These are phyloP conservation scores for Cygnus atratus DNA, from an alignment of 2,113 vertebrate species.

Conservation along the genomic window DNA sequence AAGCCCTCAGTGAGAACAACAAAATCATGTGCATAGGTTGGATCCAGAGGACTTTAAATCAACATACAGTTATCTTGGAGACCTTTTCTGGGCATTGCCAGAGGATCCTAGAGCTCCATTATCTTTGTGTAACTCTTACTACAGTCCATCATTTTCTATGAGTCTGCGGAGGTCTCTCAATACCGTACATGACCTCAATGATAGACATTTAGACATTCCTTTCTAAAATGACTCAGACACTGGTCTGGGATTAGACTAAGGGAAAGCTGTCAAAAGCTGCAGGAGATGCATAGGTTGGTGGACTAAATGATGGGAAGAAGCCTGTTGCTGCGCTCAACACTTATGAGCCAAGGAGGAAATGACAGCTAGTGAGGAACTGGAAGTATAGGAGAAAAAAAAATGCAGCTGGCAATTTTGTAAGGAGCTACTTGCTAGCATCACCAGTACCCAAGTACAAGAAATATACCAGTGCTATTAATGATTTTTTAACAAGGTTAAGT, in stretches of 20 bases:
- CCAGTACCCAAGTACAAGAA: neutral
- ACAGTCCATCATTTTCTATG: neutral
- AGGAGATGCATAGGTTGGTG: neutral
- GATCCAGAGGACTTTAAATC: neutral
- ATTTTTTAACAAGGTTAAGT: neutral
- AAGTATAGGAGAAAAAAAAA: neutral
- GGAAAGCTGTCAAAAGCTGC: neutral
- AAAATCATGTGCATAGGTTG: neutral
- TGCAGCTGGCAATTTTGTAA: neutral
- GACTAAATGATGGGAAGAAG: neutral
- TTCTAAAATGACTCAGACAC: neutral
- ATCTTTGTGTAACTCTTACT: neutral
- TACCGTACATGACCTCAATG: neutral
- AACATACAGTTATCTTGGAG: neutral
- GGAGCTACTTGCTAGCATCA: neutral
- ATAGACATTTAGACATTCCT: neutral
- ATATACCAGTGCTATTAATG: neutral
- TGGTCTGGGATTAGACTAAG: neutral
- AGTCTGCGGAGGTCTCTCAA: neutral
- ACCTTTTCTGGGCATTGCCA: neutral
- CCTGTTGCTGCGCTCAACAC: neutral
- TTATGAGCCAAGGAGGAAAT: neutral
- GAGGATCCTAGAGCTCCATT: no score
- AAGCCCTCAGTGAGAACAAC: neutral
- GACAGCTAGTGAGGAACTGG: neutral